A percentile compares a stretch with the other conserved stretches of the same genome.
Evolutionary conservation across 2,797 vertebrate species (phyloP).

Genomic region (Notoglanidium macrostoma): DNA sequence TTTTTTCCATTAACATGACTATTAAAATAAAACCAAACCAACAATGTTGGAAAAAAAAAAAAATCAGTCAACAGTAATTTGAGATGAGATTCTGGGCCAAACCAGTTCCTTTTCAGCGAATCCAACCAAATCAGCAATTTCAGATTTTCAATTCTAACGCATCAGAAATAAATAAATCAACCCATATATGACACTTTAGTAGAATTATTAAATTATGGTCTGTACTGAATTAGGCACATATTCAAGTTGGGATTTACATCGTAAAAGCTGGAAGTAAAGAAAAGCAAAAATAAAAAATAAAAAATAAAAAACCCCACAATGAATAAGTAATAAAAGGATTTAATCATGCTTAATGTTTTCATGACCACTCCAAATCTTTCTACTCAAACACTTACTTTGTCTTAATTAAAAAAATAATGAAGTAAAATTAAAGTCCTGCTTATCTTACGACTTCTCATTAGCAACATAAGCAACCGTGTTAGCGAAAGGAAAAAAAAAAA

Average conservation of each 20-base stretch:
- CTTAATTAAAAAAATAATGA: neutral
- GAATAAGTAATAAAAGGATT: constrained; percentile 6
- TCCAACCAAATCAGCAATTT: neutral
- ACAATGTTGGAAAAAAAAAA: constrained; percentile 62
- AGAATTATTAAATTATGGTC: neutral
- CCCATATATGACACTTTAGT: neutral
- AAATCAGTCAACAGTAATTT: constrained; percentile 56
- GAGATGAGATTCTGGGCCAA: constrained; percentile 35
- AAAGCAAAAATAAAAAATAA: neutral
- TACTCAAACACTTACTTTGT: constrained; percentile 27
- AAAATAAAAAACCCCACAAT: neutral
- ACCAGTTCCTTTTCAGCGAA: neutral
- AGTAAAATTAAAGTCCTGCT: neutral
- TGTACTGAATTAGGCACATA: neutral
- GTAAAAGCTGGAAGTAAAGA: constrained; percentile 20
- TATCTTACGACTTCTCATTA: neutral
- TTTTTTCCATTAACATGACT: constrained; percentile 63
- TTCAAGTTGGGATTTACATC: neutral
- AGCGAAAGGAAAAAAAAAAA: neutral
- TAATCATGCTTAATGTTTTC: constrained; percentile 33
- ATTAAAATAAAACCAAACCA: constrained; percentile 43
- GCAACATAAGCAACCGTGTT: neutral
- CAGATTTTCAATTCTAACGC: neutral
- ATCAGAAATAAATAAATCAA: neutral
- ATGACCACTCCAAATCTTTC: constrained; percentile 39